Evolutionary conservation across 2,888 invertebrate genomes (phyloP), one percentile per base, ranked within the genome.

Genomic region (Scaptomyza parva): DNA sequence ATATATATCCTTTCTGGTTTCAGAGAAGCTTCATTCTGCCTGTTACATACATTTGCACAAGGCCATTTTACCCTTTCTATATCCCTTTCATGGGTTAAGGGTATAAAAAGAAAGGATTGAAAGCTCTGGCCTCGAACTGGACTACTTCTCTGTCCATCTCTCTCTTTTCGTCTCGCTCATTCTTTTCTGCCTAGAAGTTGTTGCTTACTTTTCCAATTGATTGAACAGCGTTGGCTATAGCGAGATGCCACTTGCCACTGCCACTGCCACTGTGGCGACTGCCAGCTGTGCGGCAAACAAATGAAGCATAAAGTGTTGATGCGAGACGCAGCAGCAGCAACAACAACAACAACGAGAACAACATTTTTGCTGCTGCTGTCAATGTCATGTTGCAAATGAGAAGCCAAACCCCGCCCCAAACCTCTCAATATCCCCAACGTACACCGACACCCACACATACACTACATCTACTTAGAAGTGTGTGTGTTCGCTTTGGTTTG

Each of bases 151-250:
- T n/a, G n/a, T n/a, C n/a, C n/a, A n/a, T n/a, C n/a, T n/a, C n/a
- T n/a, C n/a, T n/a, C n/a, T n/a, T n/a, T n/a, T n/a, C n/a, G n/a
- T n/a, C n/a, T n/a, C n/a, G n/a, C n/a, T n/a, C n/a, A n/a, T n/a
- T n/a, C n/a, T 30, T 20, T 33, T 33, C 59, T 48, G 54, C 35
- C 61, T 68, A 64, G 63, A 67, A 85, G 82, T 82, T n/a, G n/a
- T n/a, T n/a, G 35, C 14, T 82, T 82, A 82, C 86, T 79, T 82
- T 82, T 85, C 86, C 86, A 69, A 75, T 72, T 82, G 83, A 85
- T 85, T 82, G 83, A 62, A 48, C 85, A 74, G 65, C 70, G 55
- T 51, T 51, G 41, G 47, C 57, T 52, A 45, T n/a, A n/a, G 5
- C 33, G 6, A 33, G n/a, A n/a, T n/a, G n/a, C n/a, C n/a, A n/a